These are phyloP conservation scores for Neolamprologus longior DNA, from an alignment of 2,113 vertebrate species.

Conservation along the genomic window DNA sequence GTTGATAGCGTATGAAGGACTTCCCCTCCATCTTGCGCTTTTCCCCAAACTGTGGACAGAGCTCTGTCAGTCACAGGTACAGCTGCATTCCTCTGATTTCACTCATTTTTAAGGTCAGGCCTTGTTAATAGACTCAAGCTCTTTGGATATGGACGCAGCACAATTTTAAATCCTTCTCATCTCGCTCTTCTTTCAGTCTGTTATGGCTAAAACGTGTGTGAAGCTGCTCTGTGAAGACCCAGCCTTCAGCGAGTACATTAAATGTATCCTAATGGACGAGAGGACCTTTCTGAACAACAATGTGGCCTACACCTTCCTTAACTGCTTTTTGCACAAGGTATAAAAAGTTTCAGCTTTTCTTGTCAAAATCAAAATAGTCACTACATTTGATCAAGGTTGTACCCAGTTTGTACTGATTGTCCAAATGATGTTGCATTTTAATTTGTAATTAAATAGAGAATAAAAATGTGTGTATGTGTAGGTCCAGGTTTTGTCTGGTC, in stretches of 20 bases:
- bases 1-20: conserved; percentile 94
- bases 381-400: background rate
- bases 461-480: conserved; percentile 48
- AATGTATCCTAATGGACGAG: conserved; percentile 97
- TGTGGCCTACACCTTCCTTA: conserved; percentile 90
- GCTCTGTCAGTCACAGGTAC: conserved; percentile 88
- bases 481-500: conserved; percentile 91
- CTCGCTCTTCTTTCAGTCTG: conserved; percentile 67
- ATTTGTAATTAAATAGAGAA: background rate
- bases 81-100: background rate
- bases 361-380: accelerated
- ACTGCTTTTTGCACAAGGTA: conserved; percentile 94
- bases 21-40: conserved; percentile 90
- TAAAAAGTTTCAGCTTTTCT: background rate
- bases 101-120: background rate
- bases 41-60: conserved; percentile 98
- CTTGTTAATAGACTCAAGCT: background rate
- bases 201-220: conserved; percentile 90
- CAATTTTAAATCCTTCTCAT: accelerated
- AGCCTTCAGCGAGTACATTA: conserved; percentile 96
- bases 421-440: background rate
- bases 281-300: conserved; percentile 94
- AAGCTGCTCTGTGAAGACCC: conserved; percentile 97
- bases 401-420: background rate
- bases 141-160: background rate